Conservation (phyloP, 2,888 invertebrate genomes). For the Druceiella hillmani region DNA sequence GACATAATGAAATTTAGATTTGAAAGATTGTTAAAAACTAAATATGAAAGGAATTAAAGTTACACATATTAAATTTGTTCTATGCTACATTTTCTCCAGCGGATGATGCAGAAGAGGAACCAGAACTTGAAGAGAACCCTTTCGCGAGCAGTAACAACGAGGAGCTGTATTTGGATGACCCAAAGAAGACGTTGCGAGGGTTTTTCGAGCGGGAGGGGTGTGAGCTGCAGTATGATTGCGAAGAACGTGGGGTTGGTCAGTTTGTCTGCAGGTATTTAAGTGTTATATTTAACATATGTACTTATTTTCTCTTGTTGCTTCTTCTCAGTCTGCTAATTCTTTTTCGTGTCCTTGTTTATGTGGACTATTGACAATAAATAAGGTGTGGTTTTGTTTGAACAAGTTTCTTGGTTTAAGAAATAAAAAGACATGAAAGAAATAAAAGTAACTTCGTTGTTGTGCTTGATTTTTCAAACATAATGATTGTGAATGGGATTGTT, state of each 20-base stretch:
- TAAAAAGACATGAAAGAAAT: too few relatives aligned
- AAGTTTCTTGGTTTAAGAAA: too few relatives aligned
- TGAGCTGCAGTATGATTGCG: conserved; percentile 79
- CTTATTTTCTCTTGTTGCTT: too few relatives aligned
- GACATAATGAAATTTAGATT: too few relatives aligned
- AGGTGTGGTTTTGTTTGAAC: too few relatives aligned
- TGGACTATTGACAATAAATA: too few relatives aligned
- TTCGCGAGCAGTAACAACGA: conserved; percentile 79
- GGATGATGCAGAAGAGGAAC: conserved; percentile 85
- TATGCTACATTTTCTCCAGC: conserved; percentile 33
- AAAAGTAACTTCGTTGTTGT: too few relatives aligned
- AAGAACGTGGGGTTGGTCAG: conserved; percentile 81
- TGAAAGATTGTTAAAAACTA: conserved; percentile 3
- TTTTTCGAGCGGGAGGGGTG: conserved; percentile 93
- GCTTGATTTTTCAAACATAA: too few relatives aligned
- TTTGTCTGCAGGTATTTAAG: conserved; percentile 68
- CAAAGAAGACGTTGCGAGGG: conserved; percentile 89
- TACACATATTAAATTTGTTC: too few relatives aligned
- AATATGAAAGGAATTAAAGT: background rate
- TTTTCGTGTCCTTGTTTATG: too few relatives aligned
- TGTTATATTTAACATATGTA: background rate
- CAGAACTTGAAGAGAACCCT: conserved; percentile 77
- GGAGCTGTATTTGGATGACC: conserved; percentile 87
- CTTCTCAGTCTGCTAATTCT: too few relatives aligned
- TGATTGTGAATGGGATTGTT: too few relatives aligned